These are phyloP conservation scores for Microctenopoma steveboyesi DNA, from an alignment of 2,797 vertebrate species.

Conservation along the genomic window DNA sequence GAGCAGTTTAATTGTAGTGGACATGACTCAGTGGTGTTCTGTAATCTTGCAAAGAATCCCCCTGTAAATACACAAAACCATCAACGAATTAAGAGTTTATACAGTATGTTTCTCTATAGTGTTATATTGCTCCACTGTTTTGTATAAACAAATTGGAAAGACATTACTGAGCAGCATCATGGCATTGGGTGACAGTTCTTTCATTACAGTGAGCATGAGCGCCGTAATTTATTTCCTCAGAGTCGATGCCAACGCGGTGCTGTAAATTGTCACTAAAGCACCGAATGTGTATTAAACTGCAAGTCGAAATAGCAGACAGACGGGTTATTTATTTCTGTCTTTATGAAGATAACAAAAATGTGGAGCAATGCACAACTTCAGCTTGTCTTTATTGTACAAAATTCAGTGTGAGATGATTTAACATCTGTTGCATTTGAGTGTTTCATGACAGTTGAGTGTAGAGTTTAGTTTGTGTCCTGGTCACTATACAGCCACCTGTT, in stretches of 20 bases:
- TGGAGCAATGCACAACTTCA: too few species aligned
- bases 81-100: background rate
- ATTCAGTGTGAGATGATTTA: background rate
- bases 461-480: background rate
- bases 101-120: background rate
- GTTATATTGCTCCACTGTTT: too few species aligned
- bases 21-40: background rate
- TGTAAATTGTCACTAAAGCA: background rate
- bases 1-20: background rate
- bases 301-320: background rate
- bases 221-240: background rate
- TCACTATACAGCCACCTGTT: background rate
- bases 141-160: background rate
- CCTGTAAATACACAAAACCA: background rate
- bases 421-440: background rate
- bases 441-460: background rate
- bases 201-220: background rate
- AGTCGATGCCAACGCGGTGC: background rate
- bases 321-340: too few species aligned
- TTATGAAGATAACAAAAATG: too few species aligned
- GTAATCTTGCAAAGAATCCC: background rate
- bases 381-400: too few species aligned
- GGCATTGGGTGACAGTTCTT: background rate
- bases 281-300: background rate
- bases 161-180: background rate